These are phyloP conservation scores for Pachyuromys duprasi DNA, from an alignment of 2,797 vertebrate species.

Conservation along the genomic window DNA sequence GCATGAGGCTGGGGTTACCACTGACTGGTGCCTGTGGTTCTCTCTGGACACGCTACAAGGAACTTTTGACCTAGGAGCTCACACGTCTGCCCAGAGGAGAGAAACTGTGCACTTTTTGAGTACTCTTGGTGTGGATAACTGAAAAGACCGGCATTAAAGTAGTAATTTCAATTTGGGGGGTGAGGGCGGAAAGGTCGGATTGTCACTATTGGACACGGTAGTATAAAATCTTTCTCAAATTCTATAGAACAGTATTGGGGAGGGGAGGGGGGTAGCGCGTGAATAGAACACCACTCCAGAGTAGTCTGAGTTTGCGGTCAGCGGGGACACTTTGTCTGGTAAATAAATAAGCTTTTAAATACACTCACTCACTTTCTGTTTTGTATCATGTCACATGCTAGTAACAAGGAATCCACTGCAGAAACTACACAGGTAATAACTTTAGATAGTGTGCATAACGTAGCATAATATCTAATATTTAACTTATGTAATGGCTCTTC, in stretches of 20 bases:
- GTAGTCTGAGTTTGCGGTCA: neutral
- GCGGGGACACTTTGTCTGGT: neutral
- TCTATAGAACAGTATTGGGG: neutral
- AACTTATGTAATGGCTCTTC: slow-evolving; percentile 34
- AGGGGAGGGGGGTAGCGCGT: neutral
- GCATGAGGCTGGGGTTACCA: neutral
- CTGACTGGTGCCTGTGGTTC: neutral
- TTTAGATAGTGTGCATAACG: neutral
- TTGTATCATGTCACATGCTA: neutral
- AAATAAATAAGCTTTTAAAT: neutral
- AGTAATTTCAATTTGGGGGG: neutral
- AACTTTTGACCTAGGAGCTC: neutral
- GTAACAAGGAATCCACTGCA: neutral
- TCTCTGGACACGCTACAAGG: too few species aligned
- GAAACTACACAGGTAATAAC: neutral
- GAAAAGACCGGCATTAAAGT: neutral
- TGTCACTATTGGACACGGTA: neutral
- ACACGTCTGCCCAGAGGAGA: neutral
- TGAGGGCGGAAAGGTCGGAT: fast-evolving
- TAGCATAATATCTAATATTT: neutral
- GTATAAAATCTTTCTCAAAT: neutral
- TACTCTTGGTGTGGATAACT: neutral
- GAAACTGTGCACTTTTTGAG: neutral
- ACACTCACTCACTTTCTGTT: neutral
- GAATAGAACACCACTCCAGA: neutral